Base-by-base conservation (phyloP, 2,113 vertebrate species). In the Oxygymnocypris stewartii region DNA sequence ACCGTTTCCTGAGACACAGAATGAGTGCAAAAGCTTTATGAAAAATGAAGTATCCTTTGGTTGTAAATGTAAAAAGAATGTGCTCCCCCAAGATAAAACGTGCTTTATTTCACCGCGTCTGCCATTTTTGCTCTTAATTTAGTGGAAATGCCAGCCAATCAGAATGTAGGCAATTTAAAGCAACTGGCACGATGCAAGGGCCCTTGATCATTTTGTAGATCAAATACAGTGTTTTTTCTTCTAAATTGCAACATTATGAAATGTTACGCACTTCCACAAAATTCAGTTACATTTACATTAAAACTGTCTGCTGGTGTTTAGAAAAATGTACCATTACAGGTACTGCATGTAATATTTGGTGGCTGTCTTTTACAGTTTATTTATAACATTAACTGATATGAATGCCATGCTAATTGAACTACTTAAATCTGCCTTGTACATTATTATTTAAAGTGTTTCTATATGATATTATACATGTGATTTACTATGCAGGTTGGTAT, bases 121-220 rank as follows among this genome's bases (percentile, higher is more conserved):
- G 74, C 18, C 9, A 59, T n/a, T 67, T 78, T n/a, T 84, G 37
- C 61, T 61, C 71, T 81, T 82, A 76, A 83, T 79, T 69, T 67
- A 37, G 42, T 82, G 88, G 76, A 89, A 89, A 91, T 85, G 59
- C 54, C 84, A 61, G 82, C 74, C 37, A 69, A 76, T 86, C 81
- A 85, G 83, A 74, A 49, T 25, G 13, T n/a, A 47, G 85, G 87
- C 76, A 51, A 85, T 88, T 89, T 86, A 61, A 44, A 89, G 84
- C 79, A 82, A 84, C 86, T 75, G 44, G 57, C 74, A 81, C 80
- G 16, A 80, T 51, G 40, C 54, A 89, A 87, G 86, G 31, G 78
- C 76, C 9, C 63, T 20, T 51, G 35, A 83, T 81, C 71, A 65
- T 65, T 87, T 44, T 85, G 47, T 78, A 20, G 6, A 31, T 83